Evolutionary conservation across 2,888 invertebrate species (phyloP).

Genomic region (Koerneria pararmatus): DNA sequence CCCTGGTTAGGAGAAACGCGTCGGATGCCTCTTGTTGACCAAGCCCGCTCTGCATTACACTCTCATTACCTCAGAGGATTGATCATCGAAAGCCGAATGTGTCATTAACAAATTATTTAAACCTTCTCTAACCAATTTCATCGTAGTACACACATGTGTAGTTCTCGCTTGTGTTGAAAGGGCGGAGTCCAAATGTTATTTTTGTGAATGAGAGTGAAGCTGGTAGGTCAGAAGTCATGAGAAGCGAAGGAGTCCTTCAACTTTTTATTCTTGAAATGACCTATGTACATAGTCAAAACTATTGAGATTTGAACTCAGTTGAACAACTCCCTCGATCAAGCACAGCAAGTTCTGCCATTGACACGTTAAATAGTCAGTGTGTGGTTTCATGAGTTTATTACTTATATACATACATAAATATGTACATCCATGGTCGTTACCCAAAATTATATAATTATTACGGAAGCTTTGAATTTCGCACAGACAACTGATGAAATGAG

Average conservation of each 20-base stretch:
- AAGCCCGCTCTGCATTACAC: conserved; percentile 34
- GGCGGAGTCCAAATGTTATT: conserved; percentile 41
- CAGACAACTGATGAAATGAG: too few relatives aligned
- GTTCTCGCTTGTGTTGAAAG: conserved; percentile 37
- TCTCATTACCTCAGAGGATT: neutral
- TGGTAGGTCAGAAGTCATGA: conserved; percentile 35
- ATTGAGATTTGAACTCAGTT: too few relatives aligned
- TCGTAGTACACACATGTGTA: conserved; percentile 56
- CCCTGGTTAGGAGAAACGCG: conserved; percentile 32
- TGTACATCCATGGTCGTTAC: too few relatives aligned
- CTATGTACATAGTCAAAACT: too few relatives aligned
- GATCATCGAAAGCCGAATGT: neutral
- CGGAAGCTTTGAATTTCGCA: too few relatives aligned
- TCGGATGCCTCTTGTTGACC: conserved; percentile 52
- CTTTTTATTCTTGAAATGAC: too few relatives aligned
- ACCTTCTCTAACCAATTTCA: conserved; percentile 30
- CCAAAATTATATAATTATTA: too few relatives aligned
- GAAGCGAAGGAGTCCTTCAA: conserved; percentile 30
- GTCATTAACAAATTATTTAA: neutral
- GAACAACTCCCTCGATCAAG: too few relatives aligned
- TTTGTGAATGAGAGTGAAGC: conserved; percentile 29
- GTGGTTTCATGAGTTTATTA: too few relatives aligned
- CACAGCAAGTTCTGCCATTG: too few relatives aligned
- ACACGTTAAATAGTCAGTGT: too few relatives aligned
- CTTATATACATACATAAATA: too few relatives aligned